Evolutionary conservation across 2,888 invertebrate species (phyloP).

Genomic region (Abrostola tripartita): DNA sequence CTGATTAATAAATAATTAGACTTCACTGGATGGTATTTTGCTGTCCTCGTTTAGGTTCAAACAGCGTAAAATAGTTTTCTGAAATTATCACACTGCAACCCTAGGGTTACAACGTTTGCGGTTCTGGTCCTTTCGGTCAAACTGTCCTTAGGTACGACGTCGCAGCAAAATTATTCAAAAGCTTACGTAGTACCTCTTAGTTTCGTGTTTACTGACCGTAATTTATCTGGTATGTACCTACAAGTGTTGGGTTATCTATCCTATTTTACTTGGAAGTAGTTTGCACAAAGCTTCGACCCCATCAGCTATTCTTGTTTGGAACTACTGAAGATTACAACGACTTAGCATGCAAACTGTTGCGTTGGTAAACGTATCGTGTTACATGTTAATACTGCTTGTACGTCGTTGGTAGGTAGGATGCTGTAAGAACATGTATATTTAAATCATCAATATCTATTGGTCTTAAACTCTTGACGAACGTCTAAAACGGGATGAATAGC

Average conservation of each 20-base stretch:
- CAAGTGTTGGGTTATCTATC: conserved; percentile 47
- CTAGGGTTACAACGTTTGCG: conserved; percentile 35
- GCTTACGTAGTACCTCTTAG: conserved; percentile 44
- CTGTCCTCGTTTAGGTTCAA: conserved; percentile 10
- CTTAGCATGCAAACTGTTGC: conserved; percentile 59
- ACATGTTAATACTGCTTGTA: conserved; percentile 10
- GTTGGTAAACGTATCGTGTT: conserved; percentile 23
- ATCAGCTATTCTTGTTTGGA: conserved; percentile 53
- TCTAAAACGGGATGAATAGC: no score
- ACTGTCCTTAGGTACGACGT: conserved; percentile 22
- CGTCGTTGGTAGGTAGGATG: no score
- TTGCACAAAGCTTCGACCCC: conserved; percentile 43
- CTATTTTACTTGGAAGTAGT: conserved; percentile 50
- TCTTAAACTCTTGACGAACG: no score
- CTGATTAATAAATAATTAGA: no score
- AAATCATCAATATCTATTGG: no score
- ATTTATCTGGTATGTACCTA: conserved; percentile 48
- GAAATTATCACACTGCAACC: conserved; percentile 35
- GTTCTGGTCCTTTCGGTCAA: conserved; percentile 23
- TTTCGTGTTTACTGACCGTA: conserved; percentile 57
- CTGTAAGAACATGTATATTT: no score
- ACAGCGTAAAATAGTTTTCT: conserved; percentile 26
- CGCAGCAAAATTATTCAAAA: conserved; percentile 56
- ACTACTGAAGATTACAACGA: conserved; percentile 45
- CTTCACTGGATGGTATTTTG: background rate